These are phyloP conservation scores for Geotrupes spiniger DNA, from an alignment of 2,888 invertebrate genomes.

Conservation along the genomic window DNA sequence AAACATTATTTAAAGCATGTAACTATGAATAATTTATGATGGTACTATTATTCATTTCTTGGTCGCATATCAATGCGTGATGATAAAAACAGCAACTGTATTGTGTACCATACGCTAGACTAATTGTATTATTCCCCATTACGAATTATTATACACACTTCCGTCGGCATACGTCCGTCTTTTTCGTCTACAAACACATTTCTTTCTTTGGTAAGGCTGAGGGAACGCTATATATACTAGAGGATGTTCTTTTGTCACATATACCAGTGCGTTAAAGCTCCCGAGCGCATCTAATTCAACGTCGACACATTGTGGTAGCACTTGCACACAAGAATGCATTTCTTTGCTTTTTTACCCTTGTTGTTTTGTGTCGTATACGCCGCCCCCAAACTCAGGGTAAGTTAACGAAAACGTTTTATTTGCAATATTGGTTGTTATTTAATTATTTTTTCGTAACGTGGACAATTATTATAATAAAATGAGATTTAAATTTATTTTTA, in stretches of 20 bases:
- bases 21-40: too few relatives aligned
- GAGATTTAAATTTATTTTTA: too few relatives aligned
- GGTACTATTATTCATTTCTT: too few relatives aligned
- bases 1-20: too few relatives aligned
- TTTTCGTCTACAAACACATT: constrained; percentile 22
- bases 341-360: constrained; percentile 34
- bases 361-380: constrained; percentile 39
- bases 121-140: constrained; percentile 25
- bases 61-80: too few relatives aligned
- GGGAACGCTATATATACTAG: constrained; percentile 29
- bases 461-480: too few relatives aligned
- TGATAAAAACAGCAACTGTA: constrained; percentile 9
- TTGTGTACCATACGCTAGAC: constrained; percentile 21
- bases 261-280: constrained; percentile 17
- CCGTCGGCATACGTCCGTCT: constrained; percentile 25
- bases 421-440: too few relatives aligned
- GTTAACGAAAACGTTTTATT: constrained; percentile 33
- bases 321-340: constrained; percentile 34
- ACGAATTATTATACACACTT: constrained; percentile 27
- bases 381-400: constrained; percentile 45
- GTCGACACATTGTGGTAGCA: constrained; percentile 7
- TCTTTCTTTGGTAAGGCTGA: constrained; percentile 26
- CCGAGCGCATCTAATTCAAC: constrained; percentile 6
- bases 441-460: too few relatives aligned
- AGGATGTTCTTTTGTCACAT: constrained; percentile 27